Evolutionary conservation across 2,113 vertebrate genomes (phyloP).

Genomic region (Lepus timidus): DNA sequence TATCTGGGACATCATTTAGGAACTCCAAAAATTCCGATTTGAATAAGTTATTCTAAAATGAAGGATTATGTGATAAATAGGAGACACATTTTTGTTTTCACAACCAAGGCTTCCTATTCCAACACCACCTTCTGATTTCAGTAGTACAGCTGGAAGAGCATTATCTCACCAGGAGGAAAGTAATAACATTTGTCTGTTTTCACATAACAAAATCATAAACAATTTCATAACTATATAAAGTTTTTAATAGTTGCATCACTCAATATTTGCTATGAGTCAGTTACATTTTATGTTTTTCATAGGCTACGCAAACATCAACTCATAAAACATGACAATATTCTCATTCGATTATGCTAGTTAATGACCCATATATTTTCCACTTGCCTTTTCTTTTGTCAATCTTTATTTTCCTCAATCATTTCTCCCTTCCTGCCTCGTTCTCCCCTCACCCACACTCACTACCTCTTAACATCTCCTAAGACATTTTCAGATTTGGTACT

Average conservation of each 20-base stretch:
- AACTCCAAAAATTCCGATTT: not conserved
- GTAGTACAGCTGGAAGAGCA: constrained; percentile 27
- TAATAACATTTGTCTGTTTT: not conserved
- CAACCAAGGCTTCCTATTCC: constrained; percentile 8
- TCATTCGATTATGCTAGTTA: not conserved
- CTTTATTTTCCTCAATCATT: not conserved
- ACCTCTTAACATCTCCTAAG: not conserved
- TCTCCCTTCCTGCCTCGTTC: fast-evolving
- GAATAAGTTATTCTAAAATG: constrained; percentile 5
- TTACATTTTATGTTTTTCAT: not conserved
- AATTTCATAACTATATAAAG: not conserved
- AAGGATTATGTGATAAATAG: constrained; percentile 39
- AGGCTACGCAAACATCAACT: not conserved
- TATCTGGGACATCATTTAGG: not conserved
- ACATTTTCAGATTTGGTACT: not conserved
- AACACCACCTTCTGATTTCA: constrained; percentile 15
- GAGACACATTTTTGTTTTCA: constrained; percentile 55
- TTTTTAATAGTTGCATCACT: constrained; percentile 2
- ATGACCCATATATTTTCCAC: not conserved
- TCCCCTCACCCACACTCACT: not conserved
- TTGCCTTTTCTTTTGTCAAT: not conserved
- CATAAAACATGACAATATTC: not conserved
- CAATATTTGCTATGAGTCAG: not conserved
- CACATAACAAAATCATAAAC: constrained; percentile 18
- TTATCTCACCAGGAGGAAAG: constrained; percentile 24